Conservation (phyloP, 2,797 vertebrate species). For the Myiotriccus ornatus region DNA sequence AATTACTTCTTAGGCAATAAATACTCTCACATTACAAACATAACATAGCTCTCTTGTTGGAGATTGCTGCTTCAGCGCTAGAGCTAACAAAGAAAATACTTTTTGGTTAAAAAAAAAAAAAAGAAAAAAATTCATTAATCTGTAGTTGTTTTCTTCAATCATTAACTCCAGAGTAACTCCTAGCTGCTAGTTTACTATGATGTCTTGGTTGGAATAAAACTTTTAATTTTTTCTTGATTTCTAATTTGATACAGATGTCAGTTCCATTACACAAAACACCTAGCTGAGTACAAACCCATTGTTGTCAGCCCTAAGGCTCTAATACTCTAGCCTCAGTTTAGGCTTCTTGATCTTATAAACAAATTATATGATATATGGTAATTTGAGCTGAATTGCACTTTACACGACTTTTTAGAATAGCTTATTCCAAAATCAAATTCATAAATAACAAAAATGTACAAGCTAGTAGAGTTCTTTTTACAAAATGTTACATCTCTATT, state of each 20-base stretch:
- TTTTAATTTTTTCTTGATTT: background rate
- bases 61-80: background rate
- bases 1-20: constrained; percentile 8
- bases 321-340: background rate
- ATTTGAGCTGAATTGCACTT: background rate
- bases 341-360: background rate
- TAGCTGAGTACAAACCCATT: background rate
- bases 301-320: background rate
- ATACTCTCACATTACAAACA: background rate
- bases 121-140: background rate
- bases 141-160: background rate
- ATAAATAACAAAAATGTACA: background rate
- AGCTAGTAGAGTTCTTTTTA: background rate
- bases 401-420: background rate
- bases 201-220: background rate
- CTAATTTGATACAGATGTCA: background rate
- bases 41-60: background rate
- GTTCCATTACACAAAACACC: background rate
- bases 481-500: background rate
- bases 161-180: background rate
- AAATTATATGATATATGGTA: background rate
- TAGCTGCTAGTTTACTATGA: background rate
- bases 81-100: background rate
- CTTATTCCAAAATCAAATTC: background rate
- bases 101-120: background rate